A percentile compares a stretch with the other conserved stretches of the same genome.
phyloP scores from a whole-genome alignment of 2,113 vertebrate genomes.

The Zeus faber region DNA sequence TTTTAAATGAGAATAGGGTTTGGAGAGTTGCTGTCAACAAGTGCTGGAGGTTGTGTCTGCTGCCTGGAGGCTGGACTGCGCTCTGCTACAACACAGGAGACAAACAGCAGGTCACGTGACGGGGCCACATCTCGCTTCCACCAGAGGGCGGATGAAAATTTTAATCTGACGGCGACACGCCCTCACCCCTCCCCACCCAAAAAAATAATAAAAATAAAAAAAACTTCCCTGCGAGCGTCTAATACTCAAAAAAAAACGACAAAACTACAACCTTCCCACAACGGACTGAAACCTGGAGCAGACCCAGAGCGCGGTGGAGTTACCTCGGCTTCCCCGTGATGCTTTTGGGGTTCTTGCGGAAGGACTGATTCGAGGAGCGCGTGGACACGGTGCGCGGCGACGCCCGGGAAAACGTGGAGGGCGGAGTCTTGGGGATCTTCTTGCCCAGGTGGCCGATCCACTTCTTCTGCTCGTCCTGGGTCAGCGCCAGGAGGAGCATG shows the following conservation, averaged over 20 bases:
- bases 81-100: constrained; percentile 78
- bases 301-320: too few relatives aligned
- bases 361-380: constrained; percentile 94
- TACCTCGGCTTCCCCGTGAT: constrained; percentile 94
- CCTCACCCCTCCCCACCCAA: constrained; percentile 32
- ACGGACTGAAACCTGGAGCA: too few relatives aligned
- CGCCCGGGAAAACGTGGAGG: constrained; percentile 87
- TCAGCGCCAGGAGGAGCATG: constrained; percentile 91
- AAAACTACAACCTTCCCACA: too few relatives aligned
- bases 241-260: too few relatives aligned
- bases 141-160: constrained; percentile 30
- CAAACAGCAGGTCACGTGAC: constrained; percentile 69
- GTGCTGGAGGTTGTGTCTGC: constrained; percentile 79
- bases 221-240: too few relatives aligned
- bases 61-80: constrained; percentile 74
- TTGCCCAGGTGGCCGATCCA: constrained; percentile 98
- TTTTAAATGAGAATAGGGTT: constrained; percentile 15
- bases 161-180: constrained; percentile 32
- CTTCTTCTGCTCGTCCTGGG: constrained; percentile 98
- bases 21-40: constrained; percentile 76
- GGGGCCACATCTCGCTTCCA: constrained; percentile 45
- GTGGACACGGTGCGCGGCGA: constrained; percentile 92
- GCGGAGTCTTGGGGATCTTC: constrained; percentile 97
- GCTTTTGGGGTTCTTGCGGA: constrained; percentile 93
- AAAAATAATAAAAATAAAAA: too few relatives aligned